phyloP scores from a whole-genome alignment of 2,797 vertebrate species.

The Austrolebias charrua region DNA sequence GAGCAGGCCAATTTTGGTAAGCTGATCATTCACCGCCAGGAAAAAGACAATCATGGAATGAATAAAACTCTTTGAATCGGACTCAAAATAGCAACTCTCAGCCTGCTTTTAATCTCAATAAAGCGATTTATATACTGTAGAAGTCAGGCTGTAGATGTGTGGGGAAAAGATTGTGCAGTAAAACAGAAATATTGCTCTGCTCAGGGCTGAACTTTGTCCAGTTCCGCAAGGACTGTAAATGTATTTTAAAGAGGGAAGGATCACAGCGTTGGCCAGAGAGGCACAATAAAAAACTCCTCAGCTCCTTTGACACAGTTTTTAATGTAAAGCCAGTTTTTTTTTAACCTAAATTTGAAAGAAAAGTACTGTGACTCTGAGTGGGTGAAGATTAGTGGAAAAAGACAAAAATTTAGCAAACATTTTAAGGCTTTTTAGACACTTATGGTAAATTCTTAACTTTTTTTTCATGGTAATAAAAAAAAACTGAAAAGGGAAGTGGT shows the following conservation, averaged over 20 bases:
- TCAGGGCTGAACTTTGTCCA: conserved; percentile 64
- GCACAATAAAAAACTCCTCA: conserved; percentile 62
- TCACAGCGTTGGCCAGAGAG: conserved; percentile 58
- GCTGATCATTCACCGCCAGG: conserved; percentile 62
- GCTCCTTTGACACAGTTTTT: conserved; percentile 40
- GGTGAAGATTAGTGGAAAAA: not conserved
- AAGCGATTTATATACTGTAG: conserved; percentile 63
- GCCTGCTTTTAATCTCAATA: conserved; percentile 66
- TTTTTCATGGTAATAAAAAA: too few relatives aligned
- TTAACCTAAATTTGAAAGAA: conserved; percentile 18
- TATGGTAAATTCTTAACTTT: too few relatives aligned
- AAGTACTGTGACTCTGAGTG: too few relatives aligned
- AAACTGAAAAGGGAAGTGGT: too few relatives aligned
- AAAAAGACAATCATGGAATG: conserved; percentile 71
- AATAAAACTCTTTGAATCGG: conserved; percentile 61
- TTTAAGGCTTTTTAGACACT: too few relatives aligned
- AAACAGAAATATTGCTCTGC: conserved; percentile 66
- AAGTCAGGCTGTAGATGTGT: conserved; percentile 50
- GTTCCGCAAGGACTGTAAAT: conserved; percentile 66
- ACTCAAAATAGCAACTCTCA: conserved; percentile 61
- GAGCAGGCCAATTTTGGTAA: conserved; percentile 53
- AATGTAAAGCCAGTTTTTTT: conserved; percentile 20
- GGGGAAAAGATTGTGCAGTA: conserved; percentile 57
- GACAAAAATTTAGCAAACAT: not conserved
- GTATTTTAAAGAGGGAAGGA: conserved; percentile 61